These are phyloP conservation scores for Cyrtonyx montezumae DNA, from an alignment of 2,113 vertebrate genomes.

Conservation along the genomic window DNA sequence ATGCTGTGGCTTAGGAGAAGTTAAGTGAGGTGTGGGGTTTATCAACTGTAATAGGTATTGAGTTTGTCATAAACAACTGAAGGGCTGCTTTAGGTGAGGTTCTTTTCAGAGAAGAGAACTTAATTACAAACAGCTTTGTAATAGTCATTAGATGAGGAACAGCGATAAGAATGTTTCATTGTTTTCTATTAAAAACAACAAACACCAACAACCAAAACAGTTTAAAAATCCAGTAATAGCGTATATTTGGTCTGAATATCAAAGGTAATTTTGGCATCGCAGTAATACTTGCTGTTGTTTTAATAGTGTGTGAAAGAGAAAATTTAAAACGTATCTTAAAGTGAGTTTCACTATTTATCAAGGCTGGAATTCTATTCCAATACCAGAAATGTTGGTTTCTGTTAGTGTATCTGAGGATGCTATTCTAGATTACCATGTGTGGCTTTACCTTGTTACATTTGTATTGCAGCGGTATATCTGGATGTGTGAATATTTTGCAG, in stretches of 20 bases:
- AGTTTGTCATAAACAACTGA: neutral
- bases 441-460: neutral
- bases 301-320: neutral
- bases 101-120: rapidly evolving
- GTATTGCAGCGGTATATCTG: neutral
- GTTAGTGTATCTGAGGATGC: neutral
- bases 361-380: neutral
- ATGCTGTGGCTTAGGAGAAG: rapidly evolving
- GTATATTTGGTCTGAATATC: neutral
- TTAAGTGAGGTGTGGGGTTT: neutral
- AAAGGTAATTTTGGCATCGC: neutral
- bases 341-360: neutral
- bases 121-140: neutral
- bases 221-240: neutral
- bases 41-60: rapidly evolving
- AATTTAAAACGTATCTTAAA: neutral
- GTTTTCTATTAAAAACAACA: neutral
- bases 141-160: neutral
- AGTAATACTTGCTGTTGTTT: neutral
- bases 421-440: neutral
- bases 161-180: neutral
- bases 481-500: neutral
- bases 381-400: neutral
- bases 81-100: neutral
- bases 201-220: neutral